phyloP scores from a whole-genome alignment of 2,797 vertebrate species.

The Smutsia temminckii region DNA sequence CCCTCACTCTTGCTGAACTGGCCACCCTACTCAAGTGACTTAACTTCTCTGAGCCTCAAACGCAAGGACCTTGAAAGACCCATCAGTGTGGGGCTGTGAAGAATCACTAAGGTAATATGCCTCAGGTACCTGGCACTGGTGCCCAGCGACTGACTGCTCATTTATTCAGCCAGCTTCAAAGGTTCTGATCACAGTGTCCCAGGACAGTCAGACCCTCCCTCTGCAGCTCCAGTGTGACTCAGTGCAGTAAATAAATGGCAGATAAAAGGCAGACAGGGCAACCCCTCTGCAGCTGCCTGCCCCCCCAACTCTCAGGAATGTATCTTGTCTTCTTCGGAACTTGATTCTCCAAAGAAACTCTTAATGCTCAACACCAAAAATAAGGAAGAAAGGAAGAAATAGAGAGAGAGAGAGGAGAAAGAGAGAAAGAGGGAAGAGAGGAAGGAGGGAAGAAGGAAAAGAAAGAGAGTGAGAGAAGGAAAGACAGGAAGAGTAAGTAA shows the following conservation, averaged over 20 bases:
- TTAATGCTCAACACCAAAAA: too few species aligned
- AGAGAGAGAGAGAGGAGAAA: neutral
- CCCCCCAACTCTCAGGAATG: too few species aligned
- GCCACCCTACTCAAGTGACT: neutral
- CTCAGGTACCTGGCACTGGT: neutral
- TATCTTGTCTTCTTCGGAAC: too few species aligned
- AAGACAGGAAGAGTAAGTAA: neutral
- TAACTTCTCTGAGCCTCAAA: neutral
- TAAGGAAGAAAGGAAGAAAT: too few species aligned
- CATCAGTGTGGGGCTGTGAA: neutral
- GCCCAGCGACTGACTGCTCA: neutral
- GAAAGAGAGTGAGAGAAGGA: neutral
- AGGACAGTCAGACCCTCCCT: neutral
- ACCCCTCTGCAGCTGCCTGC: too few species aligned
- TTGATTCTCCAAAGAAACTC: too few species aligned
- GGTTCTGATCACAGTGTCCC: neutral
- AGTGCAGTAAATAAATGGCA: neutral
- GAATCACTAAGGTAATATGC: neutral
- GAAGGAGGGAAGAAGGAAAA: neutral
- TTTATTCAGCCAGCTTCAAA: neutral
- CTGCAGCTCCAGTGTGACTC: neutral
- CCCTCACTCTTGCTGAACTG: neutral
- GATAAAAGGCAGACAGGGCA: too few species aligned
- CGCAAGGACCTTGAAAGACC: fast-evolving
- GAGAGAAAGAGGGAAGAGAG: neutral